These are phyloP conservation scores for Trachelus stipa DNA, from an alignment of 2,888 invertebrate species.

Conservation along the genomic window DNA sequence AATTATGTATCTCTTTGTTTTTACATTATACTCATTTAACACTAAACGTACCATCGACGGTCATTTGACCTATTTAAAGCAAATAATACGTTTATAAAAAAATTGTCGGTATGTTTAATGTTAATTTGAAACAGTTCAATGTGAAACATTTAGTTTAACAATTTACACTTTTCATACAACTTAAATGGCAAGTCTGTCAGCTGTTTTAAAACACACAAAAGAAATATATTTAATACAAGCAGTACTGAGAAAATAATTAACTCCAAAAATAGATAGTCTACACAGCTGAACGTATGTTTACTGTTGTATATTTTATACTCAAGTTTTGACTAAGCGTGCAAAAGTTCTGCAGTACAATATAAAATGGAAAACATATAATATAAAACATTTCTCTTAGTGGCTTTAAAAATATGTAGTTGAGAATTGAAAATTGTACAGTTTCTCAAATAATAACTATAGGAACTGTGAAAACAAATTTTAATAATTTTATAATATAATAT, in stretches of 20 bases:
- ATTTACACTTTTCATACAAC: not conserved
- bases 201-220: not conserved
- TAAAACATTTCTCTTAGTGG: not conserved
- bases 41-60: too few species aligned
- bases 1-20: not conserved
- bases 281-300: not conserved
- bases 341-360: not conserved
- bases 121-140: not conserved
- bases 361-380: not conserved
- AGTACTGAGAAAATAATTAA: constrained; percentile 10
- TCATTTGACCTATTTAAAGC: too few species aligned
- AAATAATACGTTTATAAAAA: too few species aligned
- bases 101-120: too few species aligned
- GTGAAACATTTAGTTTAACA: not conserved
- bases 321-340: not conserved
- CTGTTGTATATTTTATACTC: not conserved
- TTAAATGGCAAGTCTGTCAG: not conserved
- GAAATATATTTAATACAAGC: not conserved
- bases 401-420: constrained; percentile 10
- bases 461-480: not conserved
- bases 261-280: not conserved
- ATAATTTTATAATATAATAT: not conserved
- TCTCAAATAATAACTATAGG: constrained; percentile 14
- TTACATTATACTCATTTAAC: not conserved
- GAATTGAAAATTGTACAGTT: constrained; percentile 6